Evolutionary conservation across 1,140 invertebrate species (phyloP).

Genomic region (Aphaenogaster ashmeadi): DNA sequence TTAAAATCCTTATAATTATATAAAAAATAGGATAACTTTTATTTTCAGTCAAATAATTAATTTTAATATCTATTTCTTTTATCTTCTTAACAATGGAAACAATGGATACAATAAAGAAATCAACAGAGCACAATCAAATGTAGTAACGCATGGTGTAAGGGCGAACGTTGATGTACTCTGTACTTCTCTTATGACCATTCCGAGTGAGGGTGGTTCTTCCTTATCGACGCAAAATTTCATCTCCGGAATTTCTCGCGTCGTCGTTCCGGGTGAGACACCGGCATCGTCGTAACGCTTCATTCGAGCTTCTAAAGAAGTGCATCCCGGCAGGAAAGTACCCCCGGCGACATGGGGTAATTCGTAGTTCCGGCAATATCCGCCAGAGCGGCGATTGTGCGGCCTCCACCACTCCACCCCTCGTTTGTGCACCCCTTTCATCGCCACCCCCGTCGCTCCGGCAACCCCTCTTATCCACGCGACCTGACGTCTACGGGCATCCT

Average conservation of each 20-base stretch:
- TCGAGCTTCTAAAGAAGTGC: slow-evolving; percentile 68
- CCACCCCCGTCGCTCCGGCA: slow-evolving; percentile 5
- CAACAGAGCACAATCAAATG: neutral
- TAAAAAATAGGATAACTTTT: neutral
- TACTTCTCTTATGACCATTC: neutral
- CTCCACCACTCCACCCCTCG: slow-evolving; percentile 2
- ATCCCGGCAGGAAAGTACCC: slow-evolving; percentile 65
- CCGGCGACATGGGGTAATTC: slow-evolving; percentile 78
- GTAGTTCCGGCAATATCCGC: slow-evolving; percentile 81
- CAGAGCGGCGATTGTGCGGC: slow-evolving; percentile 80
- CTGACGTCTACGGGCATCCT: slow-evolving; percentile 24
- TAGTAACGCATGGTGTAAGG: neutral
- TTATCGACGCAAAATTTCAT: slow-evolving; percentile 72
- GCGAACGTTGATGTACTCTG: neutral
- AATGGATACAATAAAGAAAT: neutral
- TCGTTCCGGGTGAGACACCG: slow-evolving; percentile 33
- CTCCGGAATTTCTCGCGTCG: slow-evolving; percentile 42
- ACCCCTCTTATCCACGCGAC: neutral
- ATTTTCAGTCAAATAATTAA: neutral
- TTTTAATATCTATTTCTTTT: neutral
- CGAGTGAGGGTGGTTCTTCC: slow-evolving; percentile 64
- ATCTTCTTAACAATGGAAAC: neutral
- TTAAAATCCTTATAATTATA: neutral
- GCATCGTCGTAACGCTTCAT: slow-evolving; percentile 52
- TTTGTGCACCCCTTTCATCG: slow-evolving; percentile 7